Percentiles rank a stretch among this genome's conserved stretches.
Conservation (phyloP, 2,797 vertebrate genomes). For the Knipowitschia caucasica region DNA sequence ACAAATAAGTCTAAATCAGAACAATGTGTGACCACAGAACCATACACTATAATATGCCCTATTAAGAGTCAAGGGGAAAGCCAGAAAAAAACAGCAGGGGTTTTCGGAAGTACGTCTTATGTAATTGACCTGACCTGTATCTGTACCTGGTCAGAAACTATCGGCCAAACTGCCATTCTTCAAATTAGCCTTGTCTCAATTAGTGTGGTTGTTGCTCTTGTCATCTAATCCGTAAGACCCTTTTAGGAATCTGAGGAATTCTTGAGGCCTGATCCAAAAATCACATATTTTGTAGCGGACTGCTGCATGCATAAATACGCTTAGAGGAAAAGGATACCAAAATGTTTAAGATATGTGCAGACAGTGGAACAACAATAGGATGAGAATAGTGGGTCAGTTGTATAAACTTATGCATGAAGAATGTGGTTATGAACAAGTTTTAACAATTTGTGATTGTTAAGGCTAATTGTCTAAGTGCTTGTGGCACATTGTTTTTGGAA, state of each 20-base stretch:
- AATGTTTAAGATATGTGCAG: conserved; percentile 12
- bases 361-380: conserved; percentile 6
- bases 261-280: conserved; percentile 3
- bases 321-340: conserved; percentile 4
- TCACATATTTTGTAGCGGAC: conserved; percentile 1
- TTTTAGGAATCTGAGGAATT: conserved; percentile 22
- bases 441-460: neutral
- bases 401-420: neutral
- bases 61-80: conserved; percentile 67
- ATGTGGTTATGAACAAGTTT: neutral
- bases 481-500: neutral
- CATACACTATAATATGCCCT: conserved; percentile 62
- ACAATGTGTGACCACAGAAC: conserved; percentile 72
- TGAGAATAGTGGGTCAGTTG: conserved; percentile 1
- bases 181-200: conserved; percentile 22
- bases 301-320: conserved; percentile 6
- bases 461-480: neutral
- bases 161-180: conserved; percentile 36
- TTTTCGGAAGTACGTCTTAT: conserved; percentile 66
- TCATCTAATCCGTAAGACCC: conserved; percentile 16
- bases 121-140: conserved; percentile 64
- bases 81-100: conserved; percentile 75
- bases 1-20: conserved; percentile 63
- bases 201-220: conserved; percentile 8
- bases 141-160: conserved; percentile 37